These are phyloP conservation scores for Lerema accius DNA, from an alignment of 1,140 invertebrate species.

Conservation along the genomic window DNA sequence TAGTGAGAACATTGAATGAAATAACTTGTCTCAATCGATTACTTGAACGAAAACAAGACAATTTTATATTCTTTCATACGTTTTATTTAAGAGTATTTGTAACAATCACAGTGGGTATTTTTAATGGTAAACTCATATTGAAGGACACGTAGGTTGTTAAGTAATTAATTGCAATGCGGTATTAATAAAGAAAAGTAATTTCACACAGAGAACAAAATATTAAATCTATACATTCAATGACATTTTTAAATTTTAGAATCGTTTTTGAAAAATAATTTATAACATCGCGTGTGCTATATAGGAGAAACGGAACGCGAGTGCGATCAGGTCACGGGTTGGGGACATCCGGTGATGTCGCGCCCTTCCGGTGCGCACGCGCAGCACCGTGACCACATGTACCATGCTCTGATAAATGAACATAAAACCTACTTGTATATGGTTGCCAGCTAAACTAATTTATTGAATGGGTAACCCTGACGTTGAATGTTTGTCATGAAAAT, in stretches of 20 bases:
- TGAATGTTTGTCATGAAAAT: constrained; percentile 4
- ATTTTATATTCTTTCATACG: background rate
- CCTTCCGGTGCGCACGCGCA: constrained; percentile 73
- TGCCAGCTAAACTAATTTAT: constrained; percentile 22
- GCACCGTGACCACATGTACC: constrained; percentile 70
- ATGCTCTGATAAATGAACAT: constrained; percentile 64
- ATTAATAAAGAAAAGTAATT: background rate
- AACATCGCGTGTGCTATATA: constrained; percentile 55
- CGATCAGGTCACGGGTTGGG: constrained; percentile 64
- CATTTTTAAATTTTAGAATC: background rate
- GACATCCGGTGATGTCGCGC: constrained; percentile 70
- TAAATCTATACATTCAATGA: too few relatives aligned
- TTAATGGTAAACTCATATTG: too few relatives aligned
- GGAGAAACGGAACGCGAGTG: constrained; percentile 60
- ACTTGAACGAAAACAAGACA: constrained; percentile 14
- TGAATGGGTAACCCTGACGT: constrained; percentile 29
- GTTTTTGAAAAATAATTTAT: constrained; percentile 8
- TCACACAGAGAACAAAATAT: background rate
- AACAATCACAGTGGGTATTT: background rate
- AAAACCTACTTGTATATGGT: constrained; percentile 33
- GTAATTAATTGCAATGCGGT: background rate
- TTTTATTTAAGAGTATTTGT: background rate
- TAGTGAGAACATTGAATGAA: constrained; percentile 17
- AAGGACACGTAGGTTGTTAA: too few relatives aligned
- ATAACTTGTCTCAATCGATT: constrained; percentile 26